Evolutionary conservation across 1,140 invertebrate species (phyloP), one percentile per base, ranked within the genome.

Genomic region (Sweltsa coloradensis): DNA sequence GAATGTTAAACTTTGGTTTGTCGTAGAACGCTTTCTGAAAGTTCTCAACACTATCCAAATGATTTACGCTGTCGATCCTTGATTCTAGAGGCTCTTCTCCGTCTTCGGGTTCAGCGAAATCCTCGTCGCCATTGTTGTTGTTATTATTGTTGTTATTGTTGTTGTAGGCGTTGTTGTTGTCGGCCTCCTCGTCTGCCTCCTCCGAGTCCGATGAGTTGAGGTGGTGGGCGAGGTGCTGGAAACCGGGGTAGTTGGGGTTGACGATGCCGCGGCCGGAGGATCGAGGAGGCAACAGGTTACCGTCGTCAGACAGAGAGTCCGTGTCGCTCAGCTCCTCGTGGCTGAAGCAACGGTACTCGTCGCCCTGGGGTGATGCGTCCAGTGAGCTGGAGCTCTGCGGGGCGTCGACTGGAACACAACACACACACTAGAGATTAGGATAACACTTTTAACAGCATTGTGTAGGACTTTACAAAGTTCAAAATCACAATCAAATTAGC

Each of bases 201-300:
- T 73, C 71, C 19, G 66, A 68, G 49, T 72, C 62, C 14, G 60
- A 62, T 0, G 62, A 52, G 14, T 65, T 55, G 3, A 45, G 36
- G 27, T 51, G 22, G 49, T 51, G 42, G 6, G 60, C 66, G 11
- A 71, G 57, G 50, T 71, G 65, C 45, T 70, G 65, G 47, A 71
- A 72, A 59, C 82, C 81, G 6, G 81, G 81, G 63, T 85, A 85
- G 62, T 86, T 86, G 6, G 81, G 82, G 63, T 85, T 85, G 52
- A 83, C 76, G 47, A 85, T 83, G 34, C 81, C 79, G 51, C 79
- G 69, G n/a, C 69, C 66, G 46, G 54, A 22, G 61, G 63, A 34
- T 57, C 54, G 5, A 56, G 41, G 0, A 60, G 60, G 1, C 60
- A 44, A 16, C 13, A 36, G 34, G 37, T 62, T 67, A 16, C 55